Conservation (phyloP, 2,888 invertebrate species). For the Pinctada fucata region DNA sequence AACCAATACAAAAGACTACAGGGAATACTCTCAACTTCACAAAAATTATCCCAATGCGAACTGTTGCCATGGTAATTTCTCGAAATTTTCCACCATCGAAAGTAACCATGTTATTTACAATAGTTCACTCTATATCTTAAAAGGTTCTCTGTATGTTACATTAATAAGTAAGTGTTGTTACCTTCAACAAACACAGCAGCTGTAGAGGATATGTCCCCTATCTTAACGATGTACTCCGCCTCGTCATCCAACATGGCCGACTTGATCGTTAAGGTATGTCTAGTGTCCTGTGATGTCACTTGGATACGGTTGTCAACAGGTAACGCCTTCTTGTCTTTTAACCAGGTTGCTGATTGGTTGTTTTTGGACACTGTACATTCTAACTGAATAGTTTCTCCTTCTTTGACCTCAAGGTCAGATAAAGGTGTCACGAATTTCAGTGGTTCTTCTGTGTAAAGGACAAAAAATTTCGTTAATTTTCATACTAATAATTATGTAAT, state of each 20-base stretch:
- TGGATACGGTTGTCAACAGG: slow-evolving; percentile 89
- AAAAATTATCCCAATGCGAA: too few relatives aligned
- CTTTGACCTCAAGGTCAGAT: slow-evolving; percentile 62
- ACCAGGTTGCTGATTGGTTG: slow-evolving; percentile 69
- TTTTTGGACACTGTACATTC: slow-evolving; percentile 71
- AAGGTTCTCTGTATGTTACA: too few relatives aligned
- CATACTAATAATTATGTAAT: background rate
- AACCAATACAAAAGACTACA: too few relatives aligned
- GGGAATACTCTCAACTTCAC: too few relatives aligned
- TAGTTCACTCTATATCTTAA: too few relatives aligned
- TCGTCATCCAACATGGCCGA: slow-evolving; percentile 75
- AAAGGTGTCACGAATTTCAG: slow-evolving; percentile 68
- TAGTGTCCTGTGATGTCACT: slow-evolving; percentile 84
- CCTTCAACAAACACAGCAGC: slow-evolving; percentile 88
- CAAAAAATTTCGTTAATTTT: too few relatives aligned
- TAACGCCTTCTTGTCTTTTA: slow-evolving; percentile 82
- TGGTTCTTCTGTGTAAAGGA: slow-evolving; percentile 60
- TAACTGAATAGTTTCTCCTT: slow-evolving; percentile 67
- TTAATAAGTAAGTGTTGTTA: slow-evolving; percentile 50
- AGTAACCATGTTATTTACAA: too few relatives aligned
- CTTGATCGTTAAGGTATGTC: slow-evolving; percentile 67
- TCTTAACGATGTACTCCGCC: slow-evolving; percentile 90
- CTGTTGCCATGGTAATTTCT: too few relatives aligned
- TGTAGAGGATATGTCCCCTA: slow-evolving; percentile 82
- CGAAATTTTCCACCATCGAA: too few relatives aligned